Evolutionary conservation across 2,113 vertebrate genomes (phyloP), one percentile per base, ranked within the genome.

Genomic region (Kryptolebias marmoratus): DNA sequence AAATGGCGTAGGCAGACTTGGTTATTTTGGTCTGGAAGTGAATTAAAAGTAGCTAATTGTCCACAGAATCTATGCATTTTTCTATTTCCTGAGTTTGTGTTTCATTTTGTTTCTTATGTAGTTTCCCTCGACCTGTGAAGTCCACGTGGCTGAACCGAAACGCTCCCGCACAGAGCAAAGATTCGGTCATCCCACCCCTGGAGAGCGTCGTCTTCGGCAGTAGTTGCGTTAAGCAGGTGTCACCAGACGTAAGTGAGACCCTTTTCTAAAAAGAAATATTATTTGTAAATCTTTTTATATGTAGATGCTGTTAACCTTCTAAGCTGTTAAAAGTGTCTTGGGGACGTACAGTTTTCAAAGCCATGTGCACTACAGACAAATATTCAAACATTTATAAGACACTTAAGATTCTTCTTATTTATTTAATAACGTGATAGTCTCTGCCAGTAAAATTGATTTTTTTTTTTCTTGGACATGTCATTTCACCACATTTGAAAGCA

Each of bases 111-210:
- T 14, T 83, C 68, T 28, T 80, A 16, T 18, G 47, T 70, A 89
- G 98, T 92, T 98, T 99, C 91, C 98, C 97, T 84, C 95, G 98
- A 61, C 96, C 96, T 27, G 94, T 97, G 81, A 99, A 99, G 94
- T 96, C 89, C 54, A 98, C 96, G 0, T 99, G 98, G 98, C 90
- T 99, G 69, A 99, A 98, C 86, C 95, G 98, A 86, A 98, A 96
- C n/a, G 93, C 96, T 78, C 97, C 98, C 87, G 93, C 95, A 64
- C 97, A 98, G 88, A 97, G 90, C 89, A 98, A 95, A 89, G 98
- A 99, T 88, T 97, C 96, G 7, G 83, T 95, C 85, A 95, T 99
- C 90, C 98, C 96, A 64, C 90, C 95, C 67, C 93, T 99, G 82
- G 97, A 99, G 93, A 96, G 92, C 15, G 97, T 99, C 82, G 96